A percentile compares a stretch with the other conserved stretches of the same genome.
Conservation (phyloP, 1,140 invertebrate genomes). For the Pachypeltis micranthus region DNA sequence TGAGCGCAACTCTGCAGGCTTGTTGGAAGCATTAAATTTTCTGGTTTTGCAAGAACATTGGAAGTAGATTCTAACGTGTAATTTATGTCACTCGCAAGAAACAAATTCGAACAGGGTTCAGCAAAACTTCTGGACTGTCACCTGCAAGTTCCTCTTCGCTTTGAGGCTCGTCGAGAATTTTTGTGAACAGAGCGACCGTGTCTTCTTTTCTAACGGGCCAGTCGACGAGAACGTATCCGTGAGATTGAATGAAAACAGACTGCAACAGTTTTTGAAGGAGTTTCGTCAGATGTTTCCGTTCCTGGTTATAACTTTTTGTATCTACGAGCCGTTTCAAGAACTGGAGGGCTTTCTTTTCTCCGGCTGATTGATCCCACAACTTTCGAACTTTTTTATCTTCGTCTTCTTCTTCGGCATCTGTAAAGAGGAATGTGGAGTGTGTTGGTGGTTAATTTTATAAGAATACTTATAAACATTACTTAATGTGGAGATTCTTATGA, state of each 20-base stretch:
- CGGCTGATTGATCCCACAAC: neutral
- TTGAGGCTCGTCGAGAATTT: conserved; percentile 88
- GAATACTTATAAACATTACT: too few species aligned
- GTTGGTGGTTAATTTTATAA: too few species aligned
- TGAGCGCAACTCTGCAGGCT: too few species aligned
- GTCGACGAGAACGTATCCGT: neutral
- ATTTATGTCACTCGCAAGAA: too few species aligned
- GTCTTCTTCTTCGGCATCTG: neutral
- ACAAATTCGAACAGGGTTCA: too few species aligned
- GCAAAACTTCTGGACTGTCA: conserved; percentile 99
- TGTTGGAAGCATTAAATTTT: too few species aligned
- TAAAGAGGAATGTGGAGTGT: too few species aligned
- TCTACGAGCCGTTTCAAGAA: neutral
- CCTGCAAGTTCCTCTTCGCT: conserved; percentile 89
- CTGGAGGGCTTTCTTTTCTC: neutral
- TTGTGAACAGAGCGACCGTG: conserved; percentile 85
- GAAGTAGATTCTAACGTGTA: too few species aligned
- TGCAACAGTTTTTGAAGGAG: neutral
- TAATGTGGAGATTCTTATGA: too few species aligned
- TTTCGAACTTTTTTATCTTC: neutral
- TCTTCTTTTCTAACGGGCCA: conserved; percentile 58
- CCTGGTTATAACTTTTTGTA: neutral
- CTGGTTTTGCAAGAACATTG: too few species aligned
- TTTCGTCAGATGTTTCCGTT: neutral
- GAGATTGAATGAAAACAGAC: neutral